Conservation (phyloP, 2,797 vertebrate species). For the Paramormyrops hopkinsi region DNA sequence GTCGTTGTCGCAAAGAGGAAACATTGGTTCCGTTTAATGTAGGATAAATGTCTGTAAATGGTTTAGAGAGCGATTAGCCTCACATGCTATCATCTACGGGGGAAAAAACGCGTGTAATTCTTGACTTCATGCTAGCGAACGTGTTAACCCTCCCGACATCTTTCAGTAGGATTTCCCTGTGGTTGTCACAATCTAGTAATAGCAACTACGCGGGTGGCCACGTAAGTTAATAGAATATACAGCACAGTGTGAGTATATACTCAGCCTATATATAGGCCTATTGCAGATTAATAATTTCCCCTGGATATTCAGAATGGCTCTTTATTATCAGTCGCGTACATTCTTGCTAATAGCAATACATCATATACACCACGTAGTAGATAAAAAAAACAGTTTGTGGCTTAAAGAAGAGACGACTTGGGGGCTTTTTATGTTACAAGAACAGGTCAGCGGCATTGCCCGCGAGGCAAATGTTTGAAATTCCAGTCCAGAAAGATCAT, state of each 20-base stretch:
- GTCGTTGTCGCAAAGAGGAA: neutral
- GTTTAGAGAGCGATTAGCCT: neutral
- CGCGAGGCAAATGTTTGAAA: neutral
- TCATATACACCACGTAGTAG: neutral
- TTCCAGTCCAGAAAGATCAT: conserved; percentile 19
- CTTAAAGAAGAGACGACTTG: neutral
- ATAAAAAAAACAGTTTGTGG: neutral
- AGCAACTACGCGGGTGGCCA: neutral
- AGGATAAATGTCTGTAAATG: neutral
- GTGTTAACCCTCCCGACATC: neutral
- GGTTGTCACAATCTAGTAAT: neutral
- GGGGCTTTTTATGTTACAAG: neutral
- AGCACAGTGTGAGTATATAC: neutral
- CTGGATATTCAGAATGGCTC: neutral
- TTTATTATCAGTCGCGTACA: neutral
- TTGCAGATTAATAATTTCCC: neutral
- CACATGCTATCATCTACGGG: neutral
- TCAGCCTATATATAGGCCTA: neutral
- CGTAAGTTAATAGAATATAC: neutral
- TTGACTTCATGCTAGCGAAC: neutral
- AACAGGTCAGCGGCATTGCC: neutral
- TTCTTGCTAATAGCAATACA: neutral
- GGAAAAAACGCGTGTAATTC: neutral
- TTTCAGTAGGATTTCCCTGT: neutral
- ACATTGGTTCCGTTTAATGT: neutral